phyloP scores from a whole-genome alignment of 2,797 vertebrate species.

The Amphiprion clarkii region DNA sequence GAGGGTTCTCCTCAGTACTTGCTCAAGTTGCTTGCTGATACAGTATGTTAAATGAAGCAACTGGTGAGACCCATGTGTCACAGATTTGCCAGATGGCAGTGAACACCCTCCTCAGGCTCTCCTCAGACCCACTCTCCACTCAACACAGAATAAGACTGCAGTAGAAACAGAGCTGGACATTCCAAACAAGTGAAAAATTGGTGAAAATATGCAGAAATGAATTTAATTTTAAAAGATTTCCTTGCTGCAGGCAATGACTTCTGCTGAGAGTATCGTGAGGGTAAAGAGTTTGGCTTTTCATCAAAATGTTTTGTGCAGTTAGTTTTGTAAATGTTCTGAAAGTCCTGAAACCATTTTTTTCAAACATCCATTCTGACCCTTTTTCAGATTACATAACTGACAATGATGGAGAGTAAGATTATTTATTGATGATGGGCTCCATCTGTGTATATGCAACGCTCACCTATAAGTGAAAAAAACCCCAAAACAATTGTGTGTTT shows the following conservation, averaged over 20 bases:
- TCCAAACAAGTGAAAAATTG: background rate
- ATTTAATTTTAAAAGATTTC: background rate
- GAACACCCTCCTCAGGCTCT: constrained; percentile 1
- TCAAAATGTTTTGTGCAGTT: background rate
- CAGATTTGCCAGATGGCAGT: constrained; percentile 26
- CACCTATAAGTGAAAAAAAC: background rate
- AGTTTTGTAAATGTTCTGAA: background rate
- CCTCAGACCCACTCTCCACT: constrained; percentile 3
- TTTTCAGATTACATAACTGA: background rate
- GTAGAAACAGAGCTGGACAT: background rate
- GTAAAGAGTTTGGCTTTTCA: background rate
- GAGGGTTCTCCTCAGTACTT: background rate
- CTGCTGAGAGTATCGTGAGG: background rate
- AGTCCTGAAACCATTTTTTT: background rate
- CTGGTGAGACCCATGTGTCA: constrained; percentile 14
- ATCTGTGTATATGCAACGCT: background rate
- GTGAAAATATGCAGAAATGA: constrained; percentile 3
- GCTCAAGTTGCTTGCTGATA: constrained; percentile 14
- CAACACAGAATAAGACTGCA: background rate
- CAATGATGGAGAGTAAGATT: background rate
- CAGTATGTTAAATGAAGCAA: constrained; percentile 14
- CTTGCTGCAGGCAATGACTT: background rate
- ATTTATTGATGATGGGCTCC: background rate
- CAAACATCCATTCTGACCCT: background rate
- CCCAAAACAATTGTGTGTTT: background rate